Base-by-base conservation (phyloP, 2,888 invertebrate species). In the Drosophila paramelanica region DNA sequence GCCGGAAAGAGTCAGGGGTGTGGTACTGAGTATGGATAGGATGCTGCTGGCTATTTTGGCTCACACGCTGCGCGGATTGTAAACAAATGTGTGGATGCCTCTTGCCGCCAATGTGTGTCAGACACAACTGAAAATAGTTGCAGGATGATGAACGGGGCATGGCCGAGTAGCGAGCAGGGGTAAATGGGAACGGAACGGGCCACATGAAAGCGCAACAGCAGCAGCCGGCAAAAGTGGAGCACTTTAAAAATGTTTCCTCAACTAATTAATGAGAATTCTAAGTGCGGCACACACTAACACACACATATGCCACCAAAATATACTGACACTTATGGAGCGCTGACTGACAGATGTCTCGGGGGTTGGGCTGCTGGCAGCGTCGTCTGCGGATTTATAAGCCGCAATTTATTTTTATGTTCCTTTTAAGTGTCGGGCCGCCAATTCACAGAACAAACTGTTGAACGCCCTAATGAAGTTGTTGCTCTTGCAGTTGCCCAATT, bases 221-320 rank as follows among this genome's bases (percentile, higher is more conserved):
- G 47, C 68, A 38, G 43, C 43, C 60, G 25, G 20, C 46, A 45
- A 64, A 81, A 70, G 77, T 77, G 75, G 75, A 80, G 57, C 82
- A 82, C 84, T 84, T 79, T 23, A 69, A 73, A 70, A 81, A 68
- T 73, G 53, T 73, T 78, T 73, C 69, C 69, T 65, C 73, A 49
- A 76, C 78, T 80, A 81, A 80, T 82, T 84, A 80, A 81, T 84
- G 71, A 49, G 67, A 68, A 67, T 66, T 79, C 81, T 71, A 80
- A 81, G 81, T 78, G 73, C 70, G 68, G 39, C 46, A 51, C 38
- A 58, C n/a, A 20, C 11, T 1, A 27, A 23, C 17, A 46, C 42
- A 33, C 8, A 41, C 17, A 8, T 7, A 13, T 23, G 23, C 4
- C 13, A 47, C 23, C 25, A 23, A 36, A 14, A 27, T 27, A 13